phyloP scores from a whole-genome alignment of 2,797 vertebrate genomes.

The Sebastes dallii region DNA sequence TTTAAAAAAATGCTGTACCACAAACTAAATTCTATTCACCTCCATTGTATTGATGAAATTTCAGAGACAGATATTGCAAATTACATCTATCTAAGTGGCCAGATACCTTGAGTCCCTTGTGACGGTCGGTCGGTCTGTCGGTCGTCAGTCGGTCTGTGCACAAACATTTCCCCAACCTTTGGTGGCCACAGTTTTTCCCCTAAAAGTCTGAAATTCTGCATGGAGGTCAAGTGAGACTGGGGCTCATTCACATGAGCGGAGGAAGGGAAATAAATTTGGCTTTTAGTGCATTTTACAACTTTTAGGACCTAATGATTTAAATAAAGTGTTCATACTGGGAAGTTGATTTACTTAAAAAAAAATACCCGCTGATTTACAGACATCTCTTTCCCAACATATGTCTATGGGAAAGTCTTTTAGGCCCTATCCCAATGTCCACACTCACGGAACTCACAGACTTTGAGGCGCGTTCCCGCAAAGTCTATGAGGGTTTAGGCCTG shows the following conservation, averaged over 20 bases:
- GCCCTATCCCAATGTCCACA: not conserved
- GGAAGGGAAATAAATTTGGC: not conserved
- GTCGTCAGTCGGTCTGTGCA: not conserved
- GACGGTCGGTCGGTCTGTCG: not conserved
- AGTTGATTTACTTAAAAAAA: not conserved
- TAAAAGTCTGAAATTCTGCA: not conserved
- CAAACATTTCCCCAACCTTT: not conserved
- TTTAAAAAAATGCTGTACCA: not conserved
- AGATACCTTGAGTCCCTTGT: too few relatives aligned
- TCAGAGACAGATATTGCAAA: too few relatives aligned
- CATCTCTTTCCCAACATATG: not conserved
- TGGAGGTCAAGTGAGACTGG: not conserved
- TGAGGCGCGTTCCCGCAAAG: too few relatives aligned
- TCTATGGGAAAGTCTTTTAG: not conserved
- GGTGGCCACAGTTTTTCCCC: not conserved
- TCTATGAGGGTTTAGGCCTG: too few relatives aligned
- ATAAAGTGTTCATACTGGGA: not conserved
- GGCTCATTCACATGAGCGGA: not conserved
- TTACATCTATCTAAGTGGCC: too few relatives aligned
- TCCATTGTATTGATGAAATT: not conserved
- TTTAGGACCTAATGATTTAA: not conserved
- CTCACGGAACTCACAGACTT: too few relatives aligned
- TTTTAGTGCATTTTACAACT: not conserved
- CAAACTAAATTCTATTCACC: not conserved
- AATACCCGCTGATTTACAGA: not conserved